These are phyloP conservation scores for Heterohyrax brucei DNA, from an alignment of 2,797 vertebrate genomes.

Conservation along the genomic window DNA sequence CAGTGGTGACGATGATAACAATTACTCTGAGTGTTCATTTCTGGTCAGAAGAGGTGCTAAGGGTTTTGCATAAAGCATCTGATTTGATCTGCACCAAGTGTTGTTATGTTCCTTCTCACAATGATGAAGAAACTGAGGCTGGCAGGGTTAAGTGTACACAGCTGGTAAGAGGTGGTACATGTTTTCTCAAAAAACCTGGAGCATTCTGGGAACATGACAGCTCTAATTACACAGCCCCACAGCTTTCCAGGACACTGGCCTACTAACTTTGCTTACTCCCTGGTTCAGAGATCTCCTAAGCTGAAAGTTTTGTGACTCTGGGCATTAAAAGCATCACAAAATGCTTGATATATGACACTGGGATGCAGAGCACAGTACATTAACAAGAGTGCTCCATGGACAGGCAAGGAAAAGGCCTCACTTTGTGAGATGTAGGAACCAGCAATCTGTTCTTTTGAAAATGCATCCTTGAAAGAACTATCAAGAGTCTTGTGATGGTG, in stretches of 20 bases:
- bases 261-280: accelerated
- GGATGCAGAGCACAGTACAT: background rate
- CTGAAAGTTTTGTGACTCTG: accelerated
- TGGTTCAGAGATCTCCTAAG: background rate
- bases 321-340: background rate
- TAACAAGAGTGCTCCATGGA: background rate
- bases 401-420: background rate
- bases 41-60: background rate
- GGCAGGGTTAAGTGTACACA: background rate
- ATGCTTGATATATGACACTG: background rate
- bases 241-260: background rate
- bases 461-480: background rate
- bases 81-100: background rate
- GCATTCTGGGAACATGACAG: background rate
- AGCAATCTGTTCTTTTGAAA: background rate
- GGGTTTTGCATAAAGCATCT: background rate
- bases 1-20: background rate
- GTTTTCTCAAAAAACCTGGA: background rate
- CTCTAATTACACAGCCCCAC: background rate
- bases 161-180: accelerated
- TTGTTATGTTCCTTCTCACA: background rate
- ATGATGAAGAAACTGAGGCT: background rate
- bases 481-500: background rate
- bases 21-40: no score
- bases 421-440: background rate